These are phyloP conservation scores for Coranthus polyacanthus DNA, from an alignment of 2,797 vertebrate genomes.

Conservation along the genomic window DNA sequence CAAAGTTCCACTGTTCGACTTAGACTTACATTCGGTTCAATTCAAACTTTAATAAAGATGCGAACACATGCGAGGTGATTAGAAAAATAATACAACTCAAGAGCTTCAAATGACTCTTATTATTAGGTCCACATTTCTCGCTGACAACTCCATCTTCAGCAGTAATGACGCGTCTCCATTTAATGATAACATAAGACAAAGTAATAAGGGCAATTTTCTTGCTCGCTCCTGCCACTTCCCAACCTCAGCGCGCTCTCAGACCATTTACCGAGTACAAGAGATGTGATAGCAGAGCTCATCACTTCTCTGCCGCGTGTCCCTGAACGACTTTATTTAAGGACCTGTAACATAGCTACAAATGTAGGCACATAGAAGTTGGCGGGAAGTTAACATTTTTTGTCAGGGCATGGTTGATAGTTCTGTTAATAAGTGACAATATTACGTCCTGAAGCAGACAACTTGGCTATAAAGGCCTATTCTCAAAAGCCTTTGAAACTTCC, in stretches of 20 bases:
- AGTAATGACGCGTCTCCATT: not conserved
- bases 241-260: constrained; percentile 33
- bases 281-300: constrained; percentile 42
- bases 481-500: constrained; percentile 13
- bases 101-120: not conserved
- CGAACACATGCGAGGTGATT: no score
- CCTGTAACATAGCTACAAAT: constrained; percentile 3
- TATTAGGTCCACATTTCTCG: not conserved
- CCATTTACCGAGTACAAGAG: constrained; percentile 49
- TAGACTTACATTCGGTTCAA: no score
- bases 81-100: not conserved
- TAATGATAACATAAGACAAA: constrained; percentile 36
- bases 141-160: constrained; percentile 12
- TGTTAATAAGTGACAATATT: constrained; percentile 1
- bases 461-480: not conserved
- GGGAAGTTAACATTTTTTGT: no score
- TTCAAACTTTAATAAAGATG: no score
- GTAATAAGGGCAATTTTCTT: constrained; percentile 18
- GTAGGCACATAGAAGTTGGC: not conserved
- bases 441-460: constrained; percentile 5
- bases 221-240: constrained; percentile 21
- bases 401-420: not conserved
- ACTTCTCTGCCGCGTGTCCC: constrained; percentile 19
- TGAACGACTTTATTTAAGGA: not conserved
- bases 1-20: no score